These are phyloP conservation scores for Rhimphoctona megacephalus DNA, from an alignment of 2,888 invertebrate genomes.

Conservation along the genomic window DNA sequence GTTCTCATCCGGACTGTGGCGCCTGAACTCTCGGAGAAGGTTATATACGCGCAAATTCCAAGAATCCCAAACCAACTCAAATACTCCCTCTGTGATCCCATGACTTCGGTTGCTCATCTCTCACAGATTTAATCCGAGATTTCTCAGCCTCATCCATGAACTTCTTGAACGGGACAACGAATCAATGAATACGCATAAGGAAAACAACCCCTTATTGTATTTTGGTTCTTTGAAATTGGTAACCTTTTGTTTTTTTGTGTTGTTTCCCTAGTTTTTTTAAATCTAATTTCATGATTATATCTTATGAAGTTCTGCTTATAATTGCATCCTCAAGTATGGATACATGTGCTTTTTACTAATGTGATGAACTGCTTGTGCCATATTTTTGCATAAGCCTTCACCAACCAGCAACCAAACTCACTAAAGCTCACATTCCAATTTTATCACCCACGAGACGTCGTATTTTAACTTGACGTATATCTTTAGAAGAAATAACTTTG, in stretches of 20 bases:
- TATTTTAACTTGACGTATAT: constrained; percentile 34
- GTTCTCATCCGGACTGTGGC: constrained; percentile 50
- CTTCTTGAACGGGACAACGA: constrained; percentile 47
- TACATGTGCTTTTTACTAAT: background rate
- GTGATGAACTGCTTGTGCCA: constrained; percentile 6
- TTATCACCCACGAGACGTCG: constrained; percentile 22
- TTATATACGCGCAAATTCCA: constrained; percentile 77
- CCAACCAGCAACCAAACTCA: background rate
- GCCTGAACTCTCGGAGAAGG: constrained; percentile 30
- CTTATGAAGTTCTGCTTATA: background rate
- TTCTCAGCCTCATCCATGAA: constrained; percentile 45
- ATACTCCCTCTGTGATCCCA: constrained; percentile 75
- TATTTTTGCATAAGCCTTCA: constrained; percentile 12
- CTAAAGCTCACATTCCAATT: constrained; percentile 35
- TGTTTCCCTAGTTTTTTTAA: background rate
- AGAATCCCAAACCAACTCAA: constrained; percentile 81
- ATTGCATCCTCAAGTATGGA: background rate
- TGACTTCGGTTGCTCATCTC: constrained; percentile 74
- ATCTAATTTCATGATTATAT: background rate
- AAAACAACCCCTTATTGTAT: background rate
- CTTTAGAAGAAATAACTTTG: constrained; percentile 56
- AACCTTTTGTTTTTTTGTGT: background rate
- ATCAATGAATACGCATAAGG: constrained; percentile 62
- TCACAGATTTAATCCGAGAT: constrained; percentile 75
- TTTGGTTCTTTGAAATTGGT: background rate